These are phyloP conservation scores for Sardinella longiceps DNA, from an alignment of 2,797 vertebrate species.

Conservation along the genomic window DNA sequence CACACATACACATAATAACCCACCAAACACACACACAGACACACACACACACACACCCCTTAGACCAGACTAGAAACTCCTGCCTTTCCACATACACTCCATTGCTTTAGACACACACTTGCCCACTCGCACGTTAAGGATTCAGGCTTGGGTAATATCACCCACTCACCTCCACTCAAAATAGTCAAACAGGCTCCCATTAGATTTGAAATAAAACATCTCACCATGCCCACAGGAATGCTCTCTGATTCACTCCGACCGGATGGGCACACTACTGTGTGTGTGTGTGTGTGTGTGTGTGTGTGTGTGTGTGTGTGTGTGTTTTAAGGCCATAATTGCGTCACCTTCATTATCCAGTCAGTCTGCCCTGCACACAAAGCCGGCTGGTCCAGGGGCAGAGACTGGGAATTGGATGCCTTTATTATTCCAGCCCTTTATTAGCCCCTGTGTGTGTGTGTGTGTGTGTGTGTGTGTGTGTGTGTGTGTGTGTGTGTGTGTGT, in stretches of 20 bases:
- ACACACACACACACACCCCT: too few species aligned
- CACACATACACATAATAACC: too few species aligned
- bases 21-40: too few species aligned
- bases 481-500: too few species aligned
- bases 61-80: too few species aligned
- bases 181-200: neutral
- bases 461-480: too few species aligned
- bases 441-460: constrained; percentile 19
- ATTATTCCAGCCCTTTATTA: neutral
- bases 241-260: neutral
- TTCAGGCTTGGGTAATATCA: neutral
- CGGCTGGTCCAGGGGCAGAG: neutral
- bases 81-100: constrained; percentile 35
- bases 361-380: neutral
- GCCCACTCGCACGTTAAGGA: constrained; percentile 23
- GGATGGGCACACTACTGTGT: neutral
- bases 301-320: neutral
- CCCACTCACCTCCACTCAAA: constrained; percentile 8
- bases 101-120: constrained; percentile 30
- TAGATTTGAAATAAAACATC: neutral
- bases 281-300: neutral
- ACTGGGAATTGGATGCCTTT: constrained; percentile 44
- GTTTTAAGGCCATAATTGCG: neutral
- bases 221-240: neutral
- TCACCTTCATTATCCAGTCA: neutral